phyloP scores from a whole-genome alignment of 2,888 invertebrate genomes.

The Xestia sexstrigata region DNA sequence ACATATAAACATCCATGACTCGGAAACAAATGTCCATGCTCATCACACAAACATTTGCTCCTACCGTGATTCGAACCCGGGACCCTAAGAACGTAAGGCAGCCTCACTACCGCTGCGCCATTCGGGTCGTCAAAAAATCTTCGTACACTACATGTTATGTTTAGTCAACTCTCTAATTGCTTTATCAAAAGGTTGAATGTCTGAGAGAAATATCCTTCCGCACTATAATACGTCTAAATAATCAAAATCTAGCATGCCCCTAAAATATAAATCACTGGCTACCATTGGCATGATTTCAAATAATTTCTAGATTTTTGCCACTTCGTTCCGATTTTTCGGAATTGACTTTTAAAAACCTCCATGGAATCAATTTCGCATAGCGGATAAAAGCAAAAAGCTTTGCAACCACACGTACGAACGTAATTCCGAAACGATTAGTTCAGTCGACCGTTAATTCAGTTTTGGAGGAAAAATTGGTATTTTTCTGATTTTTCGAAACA shows the following conservation, averaged over 20 bases:
- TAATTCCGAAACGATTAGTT: not conserved
- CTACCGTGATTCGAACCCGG: too few relatives aligned
- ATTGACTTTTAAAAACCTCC: slow-evolving; percentile 11
- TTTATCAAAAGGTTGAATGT: not conserved
- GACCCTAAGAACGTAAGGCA: too few relatives aligned
- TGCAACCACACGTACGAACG: not conserved
- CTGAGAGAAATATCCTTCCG: not conserved
- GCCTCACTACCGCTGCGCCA: too few relatives aligned
- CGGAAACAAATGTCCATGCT: too few relatives aligned
- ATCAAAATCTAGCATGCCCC: not conserved
- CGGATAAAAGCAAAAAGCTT: not conserved
- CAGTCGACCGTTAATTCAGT: not conserved
- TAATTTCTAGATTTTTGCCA: not conserved
- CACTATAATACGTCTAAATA: not conserved
- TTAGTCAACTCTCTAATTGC: not conserved
- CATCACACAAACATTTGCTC: too few relatives aligned
- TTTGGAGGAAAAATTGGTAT: not conserved
- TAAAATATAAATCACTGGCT: not conserved
- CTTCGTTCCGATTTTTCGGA: not conserved
- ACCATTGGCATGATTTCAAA: too few relatives aligned
- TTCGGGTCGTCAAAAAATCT: too few relatives aligned
- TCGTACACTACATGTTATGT: not conserved
- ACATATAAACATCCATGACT: too few relatives aligned
- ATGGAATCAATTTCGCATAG: not conserved
- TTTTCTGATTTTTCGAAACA: not conserved